Base-by-base conservation (phyloP, 2,888 invertebrate species). In the Danaus chrysippus region DNA sequence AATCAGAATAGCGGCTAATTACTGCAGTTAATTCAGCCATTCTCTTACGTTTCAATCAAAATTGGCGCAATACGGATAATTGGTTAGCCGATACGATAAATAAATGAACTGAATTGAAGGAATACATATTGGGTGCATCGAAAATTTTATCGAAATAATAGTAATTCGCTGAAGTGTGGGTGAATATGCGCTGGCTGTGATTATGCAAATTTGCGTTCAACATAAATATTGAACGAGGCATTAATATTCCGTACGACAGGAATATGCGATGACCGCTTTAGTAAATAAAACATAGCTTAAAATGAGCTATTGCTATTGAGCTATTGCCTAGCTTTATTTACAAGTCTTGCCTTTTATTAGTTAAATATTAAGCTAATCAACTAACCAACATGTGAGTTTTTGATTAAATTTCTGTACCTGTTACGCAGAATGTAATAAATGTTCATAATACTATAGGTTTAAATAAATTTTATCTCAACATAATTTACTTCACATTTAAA, bases 221-320 rank as follows among this genome's bases (percentile, higher is more conserved):
- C 89, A 89, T 91, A 91, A 91, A 91, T 91, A 90, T 90, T 89
- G 86, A 90, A 86, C 87, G 85, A 82, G 73, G 76, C 89, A 90
- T 91, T 90, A 90, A 90, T 90, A 90, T 91, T 89, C 90, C 78
- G 81, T 78, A 80, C 83, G 86, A 82, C 86, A 86, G 86, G 83
- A 84, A 86, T 84, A 83, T 86, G 85, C 85, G 85, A 85, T 85
- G 86, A 82, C 84, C 84, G 83, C 78, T 86, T 83, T 81, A 84
- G 81, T 79, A 78, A 79, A 73, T 74, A 76, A 76, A 77, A 71
- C 68, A 68, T 72, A 66, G 70, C 73, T 63, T 69, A 65, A 72
- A 74, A 73, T 73, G 71, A 73, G 71, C 70, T 34, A 34, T 34
- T 34, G 23, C 23, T 34, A 34, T 34, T 5, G 23, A 34, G 23